Evolutionary conservation across 2,113 vertebrate genomes (phyloP).

Genomic region (Myxocyprinus asiaticus): DNA sequence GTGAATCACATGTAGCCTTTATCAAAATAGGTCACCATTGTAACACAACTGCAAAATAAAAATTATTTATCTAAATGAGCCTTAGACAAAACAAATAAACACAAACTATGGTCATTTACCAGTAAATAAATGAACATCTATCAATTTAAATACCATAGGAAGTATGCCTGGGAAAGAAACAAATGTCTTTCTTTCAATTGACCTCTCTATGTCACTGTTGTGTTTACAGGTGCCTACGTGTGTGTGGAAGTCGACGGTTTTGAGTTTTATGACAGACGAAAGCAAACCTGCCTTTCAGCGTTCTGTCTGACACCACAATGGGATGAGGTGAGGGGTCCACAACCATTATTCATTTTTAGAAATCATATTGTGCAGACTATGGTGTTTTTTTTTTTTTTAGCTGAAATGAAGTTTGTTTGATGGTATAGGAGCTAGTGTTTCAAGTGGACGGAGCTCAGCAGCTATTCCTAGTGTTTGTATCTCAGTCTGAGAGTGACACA

Average conservation of each 20-base stretch:
- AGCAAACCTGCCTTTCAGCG: conserved; percentile 69
- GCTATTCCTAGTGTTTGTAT: conserved; percentile 68
- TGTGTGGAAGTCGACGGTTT: conserved; percentile 74
- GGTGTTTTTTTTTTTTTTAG: conserved; percentile 6
- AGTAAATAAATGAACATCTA: too few relatives aligned
- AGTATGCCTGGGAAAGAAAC: too few relatives aligned
- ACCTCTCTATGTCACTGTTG: too few relatives aligned
- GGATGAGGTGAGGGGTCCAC: conserved; percentile 69
- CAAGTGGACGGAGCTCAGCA: conserved; percentile 70
- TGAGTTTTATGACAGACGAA: conserved; percentile 65
- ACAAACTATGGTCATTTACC: too few relatives aligned
- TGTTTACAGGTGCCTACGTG: conserved; percentile 61
- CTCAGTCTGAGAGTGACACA: conserved; percentile 49
- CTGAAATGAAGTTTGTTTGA: conserved; percentile 29
- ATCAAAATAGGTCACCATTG: not conserved
- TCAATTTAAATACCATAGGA: too few relatives aligned
- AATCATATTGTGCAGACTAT: not conserved
- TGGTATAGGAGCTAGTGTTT: conserved; percentile 69
- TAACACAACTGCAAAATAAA: not conserved
- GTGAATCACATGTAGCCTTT: not conserved
- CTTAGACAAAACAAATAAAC: not conserved
- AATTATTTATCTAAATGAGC: not conserved
- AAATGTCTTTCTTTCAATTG: too few relatives aligned
- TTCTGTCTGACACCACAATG: conserved; percentile 67
- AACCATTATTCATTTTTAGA: not conserved